Evolutionary conservation across 2,797 vertebrate species (phyloP), one percentile per base, ranked within the genome.

Genomic region (Gymnothorax javanicus): DNA sequence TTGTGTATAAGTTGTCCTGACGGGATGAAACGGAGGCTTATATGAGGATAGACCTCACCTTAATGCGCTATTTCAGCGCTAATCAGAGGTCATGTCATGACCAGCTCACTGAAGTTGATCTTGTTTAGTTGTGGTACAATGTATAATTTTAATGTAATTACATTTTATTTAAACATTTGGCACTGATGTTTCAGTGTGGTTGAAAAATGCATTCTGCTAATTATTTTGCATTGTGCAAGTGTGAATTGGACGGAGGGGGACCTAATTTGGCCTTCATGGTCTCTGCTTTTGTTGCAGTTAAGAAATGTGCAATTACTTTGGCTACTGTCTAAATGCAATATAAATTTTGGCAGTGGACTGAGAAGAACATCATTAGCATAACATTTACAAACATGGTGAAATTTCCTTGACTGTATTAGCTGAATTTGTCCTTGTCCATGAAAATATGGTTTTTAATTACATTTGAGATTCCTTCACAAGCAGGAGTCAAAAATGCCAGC

Each of bases 151-250:
- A 15, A 82, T 56, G 56, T 56, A 82, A 82, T 56, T 52, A 17
- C 54, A 82, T 82, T 82, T 58, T 58, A 82, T 82, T 82, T 23
- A 54, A 56, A 43, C 50, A 7, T 82, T 82, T 9, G 15, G 71
- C 8, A 23, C 17, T 52, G 33, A 77, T 77, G 73, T 77, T 77
- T 77, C 33, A 77, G 52, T 77, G 73, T 77, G 15, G 73, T 57
- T 57, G 79, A 25, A 82, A 57, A 54, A 82, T 82, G 52, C 25
- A 11, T 82, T 58, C 52, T 25, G 50, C 54, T 11, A 54, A 58
- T 58, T 56, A 25, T 82, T 57, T 11, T 58, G 23, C 50, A 56
- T 82, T 82, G 79, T 57, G 79, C 56, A 9, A 1, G 43, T 77
- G 6, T 77, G 43, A 77, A 77, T 52, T 33, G 52, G 73, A 50